A percentile compares a stretch with the other conserved stretches of the same genome.
phyloP scores from a whole-genome alignment of 2,113 vertebrate species.

The Chloropsis cyanopogon region DNA sequence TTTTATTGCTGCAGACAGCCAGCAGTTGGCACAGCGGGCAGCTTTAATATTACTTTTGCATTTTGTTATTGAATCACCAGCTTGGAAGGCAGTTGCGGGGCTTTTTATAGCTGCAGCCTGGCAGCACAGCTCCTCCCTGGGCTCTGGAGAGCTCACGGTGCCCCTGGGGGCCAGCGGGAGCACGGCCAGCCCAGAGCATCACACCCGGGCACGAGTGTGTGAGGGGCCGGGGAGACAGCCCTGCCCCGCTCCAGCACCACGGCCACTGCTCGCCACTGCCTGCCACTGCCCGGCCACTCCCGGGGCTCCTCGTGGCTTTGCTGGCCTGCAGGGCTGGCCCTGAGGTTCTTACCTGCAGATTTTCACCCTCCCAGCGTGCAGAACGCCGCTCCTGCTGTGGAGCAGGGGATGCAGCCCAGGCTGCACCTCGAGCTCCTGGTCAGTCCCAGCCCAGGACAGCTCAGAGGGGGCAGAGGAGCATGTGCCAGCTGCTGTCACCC shows the following conservation, averaged over 20 bases:
- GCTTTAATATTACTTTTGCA: constrained; percentile 32
- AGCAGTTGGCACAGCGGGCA: constrained; percentile 50
- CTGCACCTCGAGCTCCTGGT: rapidly evolving
- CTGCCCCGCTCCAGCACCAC: neutral
- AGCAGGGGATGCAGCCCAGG: rapidly evolving
- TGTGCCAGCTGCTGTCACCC: neutral
- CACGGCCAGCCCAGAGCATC: rapidly evolving
- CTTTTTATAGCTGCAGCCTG: constrained; percentile 31
- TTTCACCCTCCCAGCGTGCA: neutral
- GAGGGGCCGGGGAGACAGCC: neutral
- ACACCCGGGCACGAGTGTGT: rapidly evolving
- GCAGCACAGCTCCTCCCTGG: neutral
- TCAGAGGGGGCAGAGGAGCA: neutral
- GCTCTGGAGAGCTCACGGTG: neutral
- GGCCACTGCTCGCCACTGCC: too few species aligned
- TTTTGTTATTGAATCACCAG: constrained; percentile 37
- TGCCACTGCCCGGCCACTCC: too few species aligned
- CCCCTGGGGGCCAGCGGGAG: neutral
- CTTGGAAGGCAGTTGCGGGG: neutral
- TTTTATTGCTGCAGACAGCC: constrained; percentile 53
- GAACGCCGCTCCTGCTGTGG: neutral
- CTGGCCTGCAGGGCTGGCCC: neutral
- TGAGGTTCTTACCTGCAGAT: neutral
- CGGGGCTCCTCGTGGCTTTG: rapidly evolving
- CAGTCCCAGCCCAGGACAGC: neutral